Evolutionary conservation across 2,888 invertebrate genomes (phyloP), one percentile per base, ranked within the genome.

Genomic region (Molorchus minor): DNA sequence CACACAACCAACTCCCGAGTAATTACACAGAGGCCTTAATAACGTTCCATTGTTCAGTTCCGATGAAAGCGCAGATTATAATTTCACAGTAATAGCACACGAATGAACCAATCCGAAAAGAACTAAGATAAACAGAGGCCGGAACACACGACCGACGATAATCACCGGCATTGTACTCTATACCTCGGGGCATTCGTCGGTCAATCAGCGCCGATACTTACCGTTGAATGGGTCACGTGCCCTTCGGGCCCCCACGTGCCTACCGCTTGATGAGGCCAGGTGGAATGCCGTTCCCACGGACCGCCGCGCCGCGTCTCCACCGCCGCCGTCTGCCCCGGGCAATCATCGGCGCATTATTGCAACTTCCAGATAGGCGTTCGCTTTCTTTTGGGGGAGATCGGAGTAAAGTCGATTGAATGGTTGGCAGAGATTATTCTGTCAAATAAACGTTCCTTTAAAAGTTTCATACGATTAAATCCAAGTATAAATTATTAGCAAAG

Each of bases 191-290:
- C 62, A 73, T 75, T 75, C 74, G 74, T 67, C 77, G 78, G 77
- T 78, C 79, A 78, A 79, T 79, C 77, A 78, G 69, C 67, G 65
- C 63, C 73, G 72, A 75, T 77, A 75, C 76, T 77, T 75, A 73
- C 69, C 71, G 73, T 62, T 72, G 74, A 76, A 75, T 73, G 62
- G 74, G 73, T 69, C 78, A 75, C 77, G 78, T 78, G 77, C 64
- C 71, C 65, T 55, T 53, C 16, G 55, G 54, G 56, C 53, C 65
- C 70, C 71, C 73, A 71, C 74, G 71, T 73, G 69, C 56, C 61
- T 56, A 20, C 43, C 53, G 70, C 66, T 64, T 47, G 68, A 68
- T 62, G 68, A 71, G 62, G 67, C 74, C 74, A 75, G 75, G 75
- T 75, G 73, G 68, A 69, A 66, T 56, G 63, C 66, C 59, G 67